Base-by-base conservation (phyloP, 2,797 vertebrate species). In the Pseudocheirus occidentalis region DNA sequence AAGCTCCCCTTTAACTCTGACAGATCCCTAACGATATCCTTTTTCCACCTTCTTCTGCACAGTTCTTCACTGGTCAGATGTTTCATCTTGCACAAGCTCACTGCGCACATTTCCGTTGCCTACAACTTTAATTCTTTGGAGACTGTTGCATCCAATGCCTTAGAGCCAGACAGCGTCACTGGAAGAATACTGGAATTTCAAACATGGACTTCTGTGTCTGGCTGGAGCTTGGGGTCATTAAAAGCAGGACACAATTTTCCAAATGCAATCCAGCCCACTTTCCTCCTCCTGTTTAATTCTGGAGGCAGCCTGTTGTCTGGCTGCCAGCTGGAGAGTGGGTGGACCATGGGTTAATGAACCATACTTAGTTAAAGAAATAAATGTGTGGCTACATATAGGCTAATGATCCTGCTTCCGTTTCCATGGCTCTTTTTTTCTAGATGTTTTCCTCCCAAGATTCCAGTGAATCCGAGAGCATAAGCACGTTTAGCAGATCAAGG, bases 141-240 rank as follows among this genome's bases (percentile, higher is more conserved):
- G 40, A 81, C n/a, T 81, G 40, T 46, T 46, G 21, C 3, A 24
- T 81, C 21, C 21, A 14, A 11, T 46, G 73, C 73, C 73, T 81
- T 27, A 1, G 18, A 81, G 40, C 73, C 73, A 81, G 73, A 81
- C 40, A 81, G 73, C 40, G 0, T 81, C 73, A 46, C 40, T 81
- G 73, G 73, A 81, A 81, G 73, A 81, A 81, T 81, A 81, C 73
- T 81, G 73, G 73, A 81, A 81, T 81, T 81, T 46, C 73, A 81
- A 81, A 81, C 73, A 46, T 24, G 73, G 73, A 46, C 73, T 81
- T 81, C 73, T 81, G 2, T 46, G 73, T 81, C 73, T 81, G 73
- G 40, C 73, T 81, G 40, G 40, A 81, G 18, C 40, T 81, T 11
- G 73, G 73, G 73, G 73, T 81, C 40, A 81, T 46, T 81, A 81